Evolutionary conservation across 2,888 invertebrate genomes (phyloP).

Genomic region (Nasonovia ribisnigri): DNA sequence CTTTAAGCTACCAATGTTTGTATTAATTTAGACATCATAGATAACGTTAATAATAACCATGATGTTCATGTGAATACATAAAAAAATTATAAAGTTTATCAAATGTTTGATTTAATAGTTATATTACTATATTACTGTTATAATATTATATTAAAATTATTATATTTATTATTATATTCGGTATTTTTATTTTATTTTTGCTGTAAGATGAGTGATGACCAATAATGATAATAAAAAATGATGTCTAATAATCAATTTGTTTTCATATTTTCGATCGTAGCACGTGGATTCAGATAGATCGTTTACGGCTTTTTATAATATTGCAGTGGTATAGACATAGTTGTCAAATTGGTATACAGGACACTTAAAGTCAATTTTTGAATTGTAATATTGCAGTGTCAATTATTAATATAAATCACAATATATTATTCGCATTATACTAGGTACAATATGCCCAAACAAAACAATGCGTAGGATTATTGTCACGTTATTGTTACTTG

Average conservation of each 20-base stretch:
- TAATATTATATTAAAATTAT: no score
- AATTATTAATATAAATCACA: constrained; percentile 7
- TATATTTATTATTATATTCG: no score
- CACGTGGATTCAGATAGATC: background rate
- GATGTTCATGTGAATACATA: no score
- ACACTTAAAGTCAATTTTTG: background rate
- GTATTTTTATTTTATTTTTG: no score
- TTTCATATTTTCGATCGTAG: background rate
- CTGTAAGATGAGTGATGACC: no score
- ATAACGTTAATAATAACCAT: no score
- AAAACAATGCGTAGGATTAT: constrained; percentile 33
- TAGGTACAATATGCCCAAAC: background rate
- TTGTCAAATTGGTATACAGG: background rate
- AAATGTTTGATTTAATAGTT: no score
- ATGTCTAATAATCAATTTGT: background rate
- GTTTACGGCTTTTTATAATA: background rate
- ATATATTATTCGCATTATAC: background rate
- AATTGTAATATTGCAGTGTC: background rate
- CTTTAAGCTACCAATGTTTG: no score
- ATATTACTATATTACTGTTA: no score
- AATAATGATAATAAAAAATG: background rate
- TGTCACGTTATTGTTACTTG: constrained; percentile 15
- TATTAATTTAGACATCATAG: no score
- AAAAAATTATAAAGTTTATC: no score
- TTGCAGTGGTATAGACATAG: background rate